Evolutionary conservation across 1,140 invertebrate genomes (phyloP).

Genomic region (Hormaphis cornu): DNA sequence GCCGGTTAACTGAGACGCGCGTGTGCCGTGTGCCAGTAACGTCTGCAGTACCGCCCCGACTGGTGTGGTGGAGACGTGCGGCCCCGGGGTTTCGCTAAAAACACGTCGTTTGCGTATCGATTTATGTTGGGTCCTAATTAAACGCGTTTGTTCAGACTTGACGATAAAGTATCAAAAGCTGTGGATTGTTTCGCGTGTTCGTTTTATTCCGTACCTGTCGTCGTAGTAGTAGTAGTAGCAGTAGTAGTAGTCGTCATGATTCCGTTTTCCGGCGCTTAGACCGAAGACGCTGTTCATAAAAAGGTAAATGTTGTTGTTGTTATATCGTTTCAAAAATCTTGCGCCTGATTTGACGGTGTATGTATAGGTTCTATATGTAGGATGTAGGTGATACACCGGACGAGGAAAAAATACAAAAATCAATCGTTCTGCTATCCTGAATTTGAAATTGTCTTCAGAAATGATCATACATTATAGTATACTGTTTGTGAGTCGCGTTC

Average conservation of each 20-base stretch:
- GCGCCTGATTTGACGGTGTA: no score
- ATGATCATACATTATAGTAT: no score
- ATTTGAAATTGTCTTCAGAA: no score
- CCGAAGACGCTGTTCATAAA: background rate
- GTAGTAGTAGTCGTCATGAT: background rate
- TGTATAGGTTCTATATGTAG: no score
- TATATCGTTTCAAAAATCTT: no score
- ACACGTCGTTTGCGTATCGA: background rate
- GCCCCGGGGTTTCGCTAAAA: no score
- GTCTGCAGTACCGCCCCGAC: background rate
- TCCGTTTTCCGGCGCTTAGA: background rate
- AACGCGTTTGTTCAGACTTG: background rate
- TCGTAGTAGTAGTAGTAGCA: no score
- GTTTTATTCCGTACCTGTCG: no score
- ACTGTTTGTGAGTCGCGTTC: no score
- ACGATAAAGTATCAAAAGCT: background rate
- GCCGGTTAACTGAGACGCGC: background rate
- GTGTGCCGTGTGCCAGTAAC: background rate
- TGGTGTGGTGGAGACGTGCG: constrained; percentile 1
- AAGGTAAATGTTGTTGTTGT: background rate
- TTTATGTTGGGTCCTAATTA: background rate
- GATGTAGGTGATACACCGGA: no score
- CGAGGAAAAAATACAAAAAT: no score
- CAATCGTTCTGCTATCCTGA: no score
- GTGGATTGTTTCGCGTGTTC: background rate